Evolutionary conservation across 2,797 vertebrate genomes (phyloP), one percentile per base, ranked within the genome.

Genomic region (Pipistrellus pipistrellus): DNA sequence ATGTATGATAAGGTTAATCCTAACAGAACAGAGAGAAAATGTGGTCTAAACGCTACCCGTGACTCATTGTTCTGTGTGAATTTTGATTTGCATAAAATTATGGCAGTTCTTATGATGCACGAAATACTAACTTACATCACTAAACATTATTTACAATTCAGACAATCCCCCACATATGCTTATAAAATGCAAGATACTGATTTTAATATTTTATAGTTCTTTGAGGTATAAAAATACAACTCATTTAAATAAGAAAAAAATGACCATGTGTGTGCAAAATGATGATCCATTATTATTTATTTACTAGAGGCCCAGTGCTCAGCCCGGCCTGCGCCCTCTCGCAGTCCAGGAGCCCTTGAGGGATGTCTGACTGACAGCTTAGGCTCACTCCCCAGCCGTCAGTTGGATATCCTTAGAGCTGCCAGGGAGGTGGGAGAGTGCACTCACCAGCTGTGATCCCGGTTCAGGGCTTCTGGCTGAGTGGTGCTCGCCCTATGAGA

Each of bases 51-150:
- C n/a, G 35, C 3, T 35, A n/a, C 32, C 55, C 46, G 1, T 95
- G 86, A 91, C 73, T 95, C 87, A 86, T 86, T 94, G 91, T 96
- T 93, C 90, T 94, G 44, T 88, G 81, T 44, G 73, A 94, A 94
- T 77, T 91, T 77, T 83, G 77, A 93, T 94, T 91, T 93, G 87
- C 68, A 89, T 82, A 78, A 86, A 87, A 27, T 73, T 64, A 94
- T 30, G 7, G 55, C 46, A 82, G 68, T 87, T 41, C 30, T 72
- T 86, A 62, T 32, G 53, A 88, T 62, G 71, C n/a, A 94, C 46
- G 46, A 90, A 90, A 94, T 7, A 85, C 30, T 51, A 55, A 78
- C 46, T 86, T n/a, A 78, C 2, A 83, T 38, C 17, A 85, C 14
- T 94, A 88, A 90, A 51, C 71, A 88, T 46, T 46, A 62, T 25